Base-by-base conservation (phyloP, 2,888 invertebrate species). In the Scaptomyza cyrtandrae region DNA sequence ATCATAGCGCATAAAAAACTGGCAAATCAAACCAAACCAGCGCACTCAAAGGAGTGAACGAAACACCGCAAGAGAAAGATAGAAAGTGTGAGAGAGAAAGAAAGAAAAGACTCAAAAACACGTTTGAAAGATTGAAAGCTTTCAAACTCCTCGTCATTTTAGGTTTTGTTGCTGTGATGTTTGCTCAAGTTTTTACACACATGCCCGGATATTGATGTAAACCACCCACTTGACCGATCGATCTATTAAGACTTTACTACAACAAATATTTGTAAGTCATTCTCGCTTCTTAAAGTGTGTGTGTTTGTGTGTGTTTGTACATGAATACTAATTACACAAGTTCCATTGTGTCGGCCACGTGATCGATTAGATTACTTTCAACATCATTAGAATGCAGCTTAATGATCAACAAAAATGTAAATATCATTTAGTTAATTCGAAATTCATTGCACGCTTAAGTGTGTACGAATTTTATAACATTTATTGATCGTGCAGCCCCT, bases 121-220 rank as follows among this genome's bases (percentile, higher is more conserved):
- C 37, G 79, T 75, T 75, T 62, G 14, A 1, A 27, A 27, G n/a
- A 52, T 52, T 52, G 45, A 7, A 41, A 72, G 57, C 48, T 69
- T 69, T 60, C 45, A 67, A 68, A 64, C 74, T 72, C 63, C 78
- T 44, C 4, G 16, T 3, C 3, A 13, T 60, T 57, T 69, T 50
- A 27, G 4, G 1, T 19, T 24, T 24, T 6, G 63, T 49, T 76
- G 53, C 66, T 69, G 41, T 85, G 71, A 44, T 50, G 58, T 62
- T 41, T 41, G 16, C 72, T 76, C 50, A 27, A 58, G 53, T 64
- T 37, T 66, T 45, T 24, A 50, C 49, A 35, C 49, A 61, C 53
- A 65, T 80, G 80, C 77, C 81, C 80, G 80, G 84, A 80, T 75
- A 80, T 63, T 71, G 72, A 83, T 86, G 71, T 86, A 85, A 69